These are phyloP conservation scores for Neosilurus hyrtlii DNA, from an alignment of 2,797 vertebrate species.

Conservation along the genomic window DNA sequence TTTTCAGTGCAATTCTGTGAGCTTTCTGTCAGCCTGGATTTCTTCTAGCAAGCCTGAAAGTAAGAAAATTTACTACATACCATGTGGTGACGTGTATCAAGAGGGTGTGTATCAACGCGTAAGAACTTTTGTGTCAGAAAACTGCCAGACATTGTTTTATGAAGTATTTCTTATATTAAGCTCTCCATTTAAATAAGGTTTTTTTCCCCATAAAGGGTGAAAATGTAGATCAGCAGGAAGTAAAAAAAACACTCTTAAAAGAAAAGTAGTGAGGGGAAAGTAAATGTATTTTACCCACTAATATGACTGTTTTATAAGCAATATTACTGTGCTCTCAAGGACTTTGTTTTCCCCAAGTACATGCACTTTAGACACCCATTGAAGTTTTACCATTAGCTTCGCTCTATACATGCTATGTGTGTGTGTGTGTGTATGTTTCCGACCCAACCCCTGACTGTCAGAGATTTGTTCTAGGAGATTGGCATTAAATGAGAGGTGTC, in stretches of 20 bases:
- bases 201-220: not conserved
- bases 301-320: not conserved
- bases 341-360: not conserved
- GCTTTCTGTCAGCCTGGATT: not conserved
- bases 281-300: not conserved
- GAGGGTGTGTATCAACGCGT: not conserved
- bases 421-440: slow-evolving; percentile 9
- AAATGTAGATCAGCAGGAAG: not conserved
- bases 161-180: not conserved
- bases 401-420: not conserved
- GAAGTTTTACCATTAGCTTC: not conserved
- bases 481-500: slow-evolving; percentile 49
- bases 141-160: too few relatives aligned
- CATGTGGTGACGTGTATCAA: not conserved
- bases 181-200: not conserved
- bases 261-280: not conserved
- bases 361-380: not conserved
- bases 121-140: not conserved
- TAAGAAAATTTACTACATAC: not conserved
- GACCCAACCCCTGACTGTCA: slow-evolving; percentile 19
- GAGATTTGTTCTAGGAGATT: slow-evolving; percentile 43
- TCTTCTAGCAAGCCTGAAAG: not conserved
- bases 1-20: not conserved
- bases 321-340: not conserved
- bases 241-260: too few relatives aligned